Evolutionary conservation across 2,113 vertebrate genomes (phyloP), one percentile per base, ranked within the genome.

Genomic region (Ceratotherium simum): DNA sequence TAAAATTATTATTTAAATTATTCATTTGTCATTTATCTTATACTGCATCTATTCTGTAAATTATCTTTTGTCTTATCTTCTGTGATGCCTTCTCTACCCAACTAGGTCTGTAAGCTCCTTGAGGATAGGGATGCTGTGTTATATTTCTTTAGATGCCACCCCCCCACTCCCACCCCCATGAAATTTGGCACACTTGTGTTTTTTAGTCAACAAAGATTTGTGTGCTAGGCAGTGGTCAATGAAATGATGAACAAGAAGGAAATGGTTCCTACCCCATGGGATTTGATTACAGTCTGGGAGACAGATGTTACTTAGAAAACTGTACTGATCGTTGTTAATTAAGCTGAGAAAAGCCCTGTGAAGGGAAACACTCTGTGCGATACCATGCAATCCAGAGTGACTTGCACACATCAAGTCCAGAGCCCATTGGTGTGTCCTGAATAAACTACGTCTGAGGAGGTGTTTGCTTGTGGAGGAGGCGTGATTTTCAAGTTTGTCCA

Each of bases 401-500:
- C 2, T 17, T 10, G 1, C 10, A 2, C 18, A 6, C 14, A 1
- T 20, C 1, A 2, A 2, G 1, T 18, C 18, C 2, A 17, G 91
- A 36, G 2, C 39, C 1, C 0, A 0, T 36, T 12, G 33, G 16
- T 6, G 20, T 17, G 25, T 51, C 48, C 11, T 9, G 36, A 58
- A 58, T 39, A 23, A 36, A 5, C 48, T 29, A n/a, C 18, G 21
- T n/a, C 64, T 10, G 17, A 7, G 65, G 73, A 56, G 1, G 0
- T 0, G 0, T 58, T 18, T 5, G 25, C 81, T n/a, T 58, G 11
- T 16, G 60, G 10, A 16, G 36, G 18, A 51, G 27, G 65, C 7
- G 1, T 18, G 14, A 6, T 33, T n/a, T 79, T 42, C 65, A 20
- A 9, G 21, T 10, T 12, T 36, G 39, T 12, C 36, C 4, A 14